Evolutionary conservation across 2,113 vertebrate genomes (phyloP).

Genomic region (Crotalus helleri): DNA sequence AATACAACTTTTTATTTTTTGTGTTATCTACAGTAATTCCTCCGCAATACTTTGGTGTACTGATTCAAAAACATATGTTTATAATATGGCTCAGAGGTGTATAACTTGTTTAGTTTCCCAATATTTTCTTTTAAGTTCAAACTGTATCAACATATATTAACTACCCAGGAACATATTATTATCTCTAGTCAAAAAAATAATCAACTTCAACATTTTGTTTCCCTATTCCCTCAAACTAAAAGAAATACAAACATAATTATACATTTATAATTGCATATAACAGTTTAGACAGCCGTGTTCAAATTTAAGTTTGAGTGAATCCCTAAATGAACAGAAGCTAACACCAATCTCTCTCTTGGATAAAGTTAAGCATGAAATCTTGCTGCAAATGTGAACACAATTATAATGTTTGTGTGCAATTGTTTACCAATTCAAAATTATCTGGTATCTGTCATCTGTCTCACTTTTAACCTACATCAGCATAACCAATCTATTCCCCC

Average conservation of each 20-base stretch:
- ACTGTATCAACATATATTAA: background rate
- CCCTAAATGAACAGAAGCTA: background rate
- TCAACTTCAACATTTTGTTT: background rate
- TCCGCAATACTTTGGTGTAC: background rate
- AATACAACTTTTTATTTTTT: slow-evolving; percentile 36
- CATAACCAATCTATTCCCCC: background rate
- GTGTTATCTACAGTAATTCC: background rate
- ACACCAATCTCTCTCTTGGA: background rate
- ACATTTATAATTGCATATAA: background rate
- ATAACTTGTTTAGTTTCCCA: background rate
- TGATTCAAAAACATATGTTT: background rate
- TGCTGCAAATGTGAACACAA: background rate
- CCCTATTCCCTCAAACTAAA: background rate
- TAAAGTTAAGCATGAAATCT: background rate
- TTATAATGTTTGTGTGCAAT: background rate
- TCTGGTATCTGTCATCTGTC: background rate
- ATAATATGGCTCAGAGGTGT: background rate
- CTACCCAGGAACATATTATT: background rate
- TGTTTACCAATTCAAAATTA: background rate
- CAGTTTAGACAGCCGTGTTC: background rate
- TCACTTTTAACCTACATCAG: background rate
- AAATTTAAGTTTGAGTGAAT: background rate
- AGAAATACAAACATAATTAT: background rate
- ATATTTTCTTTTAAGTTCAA: background rate
- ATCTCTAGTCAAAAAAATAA: background rate